These are phyloP conservation scores for Lacerta agilis DNA, from an alignment of 2,797 vertebrate genomes.

Conservation along the genomic window DNA sequence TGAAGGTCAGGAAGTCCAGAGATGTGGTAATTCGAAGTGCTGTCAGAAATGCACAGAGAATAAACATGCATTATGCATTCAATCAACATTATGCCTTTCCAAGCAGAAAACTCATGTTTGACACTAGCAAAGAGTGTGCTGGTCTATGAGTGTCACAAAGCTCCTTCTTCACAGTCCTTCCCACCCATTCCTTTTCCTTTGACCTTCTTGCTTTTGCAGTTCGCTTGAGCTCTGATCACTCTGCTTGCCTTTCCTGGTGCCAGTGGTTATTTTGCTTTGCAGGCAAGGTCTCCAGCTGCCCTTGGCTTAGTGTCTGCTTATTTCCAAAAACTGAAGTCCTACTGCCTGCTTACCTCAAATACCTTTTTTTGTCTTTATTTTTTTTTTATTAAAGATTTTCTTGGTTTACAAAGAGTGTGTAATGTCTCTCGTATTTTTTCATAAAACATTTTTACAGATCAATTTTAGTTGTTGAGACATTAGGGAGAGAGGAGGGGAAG, in stretches of 20 bases:
- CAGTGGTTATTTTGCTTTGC: too few species aligned
- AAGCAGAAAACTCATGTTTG: background rate
- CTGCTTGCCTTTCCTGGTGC: background rate
- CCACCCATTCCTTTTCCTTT: background rate
- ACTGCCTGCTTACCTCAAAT: background rate
- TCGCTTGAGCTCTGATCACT: background rate
- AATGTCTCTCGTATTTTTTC: too few species aligned
- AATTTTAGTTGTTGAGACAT: too few species aligned
- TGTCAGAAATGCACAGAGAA: constrained; percentile 13
- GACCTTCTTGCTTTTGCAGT: background rate
- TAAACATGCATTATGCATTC: constrained; percentile 11
- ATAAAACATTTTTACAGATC: too few species aligned
- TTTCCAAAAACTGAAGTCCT: background rate
- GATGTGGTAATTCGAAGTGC: background rate
- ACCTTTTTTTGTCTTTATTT: too few species aligned
- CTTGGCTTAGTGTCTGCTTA: background rate
- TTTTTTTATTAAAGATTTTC: too few species aligned
- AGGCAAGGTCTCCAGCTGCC: background rate
- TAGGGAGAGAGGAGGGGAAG: too few species aligned
- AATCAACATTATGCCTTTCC: background rate
- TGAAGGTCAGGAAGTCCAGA: constrained; percentile 26
- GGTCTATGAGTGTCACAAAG: background rate
- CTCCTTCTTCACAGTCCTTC: background rate
- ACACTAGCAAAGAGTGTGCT: background rate
- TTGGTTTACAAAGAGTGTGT: too few species aligned